phyloP scores from a whole-genome alignment of 1,140 invertebrate species.

The Megalonaias nervosa region DNA sequence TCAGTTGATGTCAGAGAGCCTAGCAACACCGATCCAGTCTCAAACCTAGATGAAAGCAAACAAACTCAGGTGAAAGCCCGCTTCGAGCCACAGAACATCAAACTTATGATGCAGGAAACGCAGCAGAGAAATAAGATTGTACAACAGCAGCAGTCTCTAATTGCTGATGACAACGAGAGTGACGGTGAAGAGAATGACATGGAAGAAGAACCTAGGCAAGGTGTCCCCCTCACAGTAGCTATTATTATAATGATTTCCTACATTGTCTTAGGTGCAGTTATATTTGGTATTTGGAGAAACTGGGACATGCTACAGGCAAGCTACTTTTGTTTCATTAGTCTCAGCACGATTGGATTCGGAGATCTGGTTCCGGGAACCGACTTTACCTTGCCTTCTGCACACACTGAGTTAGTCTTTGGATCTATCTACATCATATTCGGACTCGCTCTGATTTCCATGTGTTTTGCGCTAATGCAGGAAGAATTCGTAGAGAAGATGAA shows the following conservation, averaged over 20 bases:
- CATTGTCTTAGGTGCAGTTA: constrained; percentile 68
- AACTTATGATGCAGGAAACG: no score
- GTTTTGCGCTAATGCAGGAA: constrained; percentile 95
- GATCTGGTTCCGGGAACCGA: constrained; percentile 91
- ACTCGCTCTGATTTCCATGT: constrained; percentile 98
- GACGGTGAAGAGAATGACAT: no score
- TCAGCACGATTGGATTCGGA: constrained; percentile 89
- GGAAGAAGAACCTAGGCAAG: constrained; percentile 41
- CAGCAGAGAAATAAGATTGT: no score
- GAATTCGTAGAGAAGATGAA: no score
- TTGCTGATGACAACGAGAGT: no score
- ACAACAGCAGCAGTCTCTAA: no score
- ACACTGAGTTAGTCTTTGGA: constrained; percentile 64
- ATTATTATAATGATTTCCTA: constrained; percentile 67
- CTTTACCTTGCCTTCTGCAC: constrained; percentile 73
- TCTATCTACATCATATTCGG: constrained; percentile 81
- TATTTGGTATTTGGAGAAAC: constrained; percentile 73
- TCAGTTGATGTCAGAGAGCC: no score
- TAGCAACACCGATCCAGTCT: no score
- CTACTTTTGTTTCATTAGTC: constrained; percentile 94
- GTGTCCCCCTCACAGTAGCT: constrained; percentile 67
- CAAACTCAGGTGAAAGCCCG: no score
- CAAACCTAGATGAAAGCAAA: no score
- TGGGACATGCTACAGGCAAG: constrained; percentile 93
- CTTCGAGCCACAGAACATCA: no score